phyloP scores from a whole-genome alignment of 2,113 vertebrate genomes.

The Holacanthus passer region DNA sequence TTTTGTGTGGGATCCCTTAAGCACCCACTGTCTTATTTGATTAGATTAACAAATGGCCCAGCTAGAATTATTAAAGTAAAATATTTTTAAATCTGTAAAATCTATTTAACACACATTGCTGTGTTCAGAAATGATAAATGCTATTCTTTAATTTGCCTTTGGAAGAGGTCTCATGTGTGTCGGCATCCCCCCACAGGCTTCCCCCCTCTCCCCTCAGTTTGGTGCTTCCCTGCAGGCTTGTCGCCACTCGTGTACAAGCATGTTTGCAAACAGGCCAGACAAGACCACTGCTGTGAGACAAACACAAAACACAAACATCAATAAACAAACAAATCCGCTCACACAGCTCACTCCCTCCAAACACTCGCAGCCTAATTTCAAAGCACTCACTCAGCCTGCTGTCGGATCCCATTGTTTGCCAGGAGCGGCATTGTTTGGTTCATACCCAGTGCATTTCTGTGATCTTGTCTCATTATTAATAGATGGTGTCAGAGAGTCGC shows the following conservation, averaged over 20 bases:
- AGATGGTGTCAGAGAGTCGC: conserved; percentile 78
- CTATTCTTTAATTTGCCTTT: not conserved
- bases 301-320: conserved; percentile 82
- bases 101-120: not conserved
- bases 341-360: conserved; percentile 32
- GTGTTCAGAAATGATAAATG: not conserved
- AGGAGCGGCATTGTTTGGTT: conserved; percentile 70
- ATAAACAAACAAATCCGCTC: conserved; percentile 82
- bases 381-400: conserved; percentile 64
- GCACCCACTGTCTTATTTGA: not conserved
- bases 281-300: conserved; percentile 77
- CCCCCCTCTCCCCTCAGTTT: not conserved
- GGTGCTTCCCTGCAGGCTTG: conserved; percentile 33
- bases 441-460: conserved; percentile 56
- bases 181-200: not conserved
- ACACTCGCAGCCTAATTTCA: conserved; percentile 35
- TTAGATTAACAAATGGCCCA: not conserved
- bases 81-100: not conserved
- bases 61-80: not conserved
- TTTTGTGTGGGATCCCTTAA: not conserved
- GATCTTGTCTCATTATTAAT: conserved; percentile 81
- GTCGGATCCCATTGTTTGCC: conserved; percentile 57
- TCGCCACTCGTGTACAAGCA: conserved; percentile 60
- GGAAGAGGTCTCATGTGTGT: not conserved
- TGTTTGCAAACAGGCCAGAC: conserved; percentile 80